Evolutionary conservation across 1,140 invertebrate species (phyloP).

Genomic region (Apis mellifera): Amel_HAv3.1 CM009945.2:6391501-6392000

Average conservation of each 20-base stretch:
- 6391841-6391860: neutral
- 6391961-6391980: neutral
- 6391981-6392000: constrained; percentile 20
- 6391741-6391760: neutral
- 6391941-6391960: neutral
- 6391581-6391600: neutral
- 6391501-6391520: neutral
- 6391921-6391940: neutral
- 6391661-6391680: neutral
- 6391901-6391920: constrained; percentile 1
- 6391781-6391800: neutral
- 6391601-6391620: neutral
- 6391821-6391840: neutral
- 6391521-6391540: neutral
- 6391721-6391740: neutral
- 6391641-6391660: constrained; percentile 4
- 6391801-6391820: constrained; percentile 17
- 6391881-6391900: constrained; percentile 22
- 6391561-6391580: neutral
- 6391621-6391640: constrained; percentile 10
- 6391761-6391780: neutral
- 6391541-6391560: neutral
- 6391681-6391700: neutral
- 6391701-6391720: neutral
- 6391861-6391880: neutral